These are phyloP conservation scores for Danio jaintianensis DNA, from an alignment of 2,797 vertebrate species.

Conservation along the genomic window DNA sequence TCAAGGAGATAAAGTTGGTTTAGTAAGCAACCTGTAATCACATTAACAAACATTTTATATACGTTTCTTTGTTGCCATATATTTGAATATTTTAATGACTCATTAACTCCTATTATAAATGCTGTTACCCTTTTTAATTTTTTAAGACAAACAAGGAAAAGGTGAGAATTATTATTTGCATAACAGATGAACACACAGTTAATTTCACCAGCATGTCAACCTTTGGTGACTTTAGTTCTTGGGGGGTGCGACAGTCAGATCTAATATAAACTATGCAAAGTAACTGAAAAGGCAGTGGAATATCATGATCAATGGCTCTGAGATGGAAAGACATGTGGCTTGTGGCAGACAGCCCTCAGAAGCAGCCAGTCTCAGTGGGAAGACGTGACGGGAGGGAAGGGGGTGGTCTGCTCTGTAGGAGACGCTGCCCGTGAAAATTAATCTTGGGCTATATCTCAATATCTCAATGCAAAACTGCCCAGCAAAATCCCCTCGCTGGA, in stretches of 20 bases:
- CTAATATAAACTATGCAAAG: slow-evolving; percentile 15
- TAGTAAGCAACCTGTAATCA: slow-evolving; percentile 2
- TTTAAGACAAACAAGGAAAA: background rate
- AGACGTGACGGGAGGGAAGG: slow-evolving; percentile 18
- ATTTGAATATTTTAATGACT: background rate
- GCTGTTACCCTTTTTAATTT: background rate
- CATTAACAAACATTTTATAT: background rate
- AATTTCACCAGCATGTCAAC: background rate
- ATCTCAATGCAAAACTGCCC: slow-evolving; percentile 55
- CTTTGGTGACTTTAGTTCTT: slow-evolving; percentile 2
- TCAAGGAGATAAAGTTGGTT: background rate
- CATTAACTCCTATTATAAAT: background rate
- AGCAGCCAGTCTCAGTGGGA: slow-evolving; percentile 40
- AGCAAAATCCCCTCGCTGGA: slow-evolving; percentile 51
- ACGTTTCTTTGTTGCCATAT: background rate
- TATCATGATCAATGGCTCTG: slow-evolving; percentile 21
- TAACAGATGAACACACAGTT: background rate
- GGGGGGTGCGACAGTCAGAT: background rate
- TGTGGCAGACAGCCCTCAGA: slow-evolving; percentile 39
- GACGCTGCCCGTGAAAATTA: slow-evolving; percentile 51
- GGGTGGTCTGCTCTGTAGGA: slow-evolving; percentile 17
- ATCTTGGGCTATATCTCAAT: slow-evolving; percentile 57
- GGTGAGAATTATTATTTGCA: background rate
- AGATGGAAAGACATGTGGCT: slow-evolving; percentile 30
- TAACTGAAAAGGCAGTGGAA: slow-evolving; percentile 1